These are phyloP conservation scores for Muntiacus reevesi DNA, from an alignment of 2,113 vertebrate genomes.

Conservation along the genomic window DNA sequence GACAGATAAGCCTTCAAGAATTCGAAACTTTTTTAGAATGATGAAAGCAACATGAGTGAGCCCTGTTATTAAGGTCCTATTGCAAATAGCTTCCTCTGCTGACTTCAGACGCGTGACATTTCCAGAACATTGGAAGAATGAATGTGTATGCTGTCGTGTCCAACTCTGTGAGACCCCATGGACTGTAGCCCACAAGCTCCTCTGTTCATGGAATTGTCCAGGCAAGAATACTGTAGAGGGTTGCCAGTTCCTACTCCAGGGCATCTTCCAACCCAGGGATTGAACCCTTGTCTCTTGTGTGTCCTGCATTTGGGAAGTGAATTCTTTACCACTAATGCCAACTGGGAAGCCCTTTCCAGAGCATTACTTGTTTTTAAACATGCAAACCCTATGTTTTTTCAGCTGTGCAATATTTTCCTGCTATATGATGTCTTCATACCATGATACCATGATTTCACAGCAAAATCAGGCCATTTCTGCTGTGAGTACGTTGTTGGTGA, in stretches of 20 bases:
- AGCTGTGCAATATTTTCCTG: background rate
- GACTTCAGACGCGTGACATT: background rate
- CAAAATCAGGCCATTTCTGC: background rate
- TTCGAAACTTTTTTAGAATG: slow-evolving; percentile 8
- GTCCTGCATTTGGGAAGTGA: background rate
- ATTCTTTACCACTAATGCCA: background rate
- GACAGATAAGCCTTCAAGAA: background rate
- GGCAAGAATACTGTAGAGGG: background rate
- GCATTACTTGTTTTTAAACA: background rate
- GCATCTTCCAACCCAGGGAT: background rate
- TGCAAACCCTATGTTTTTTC: background rate
- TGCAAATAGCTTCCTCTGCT: background rate
- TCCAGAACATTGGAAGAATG: background rate
- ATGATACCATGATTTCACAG: background rate
- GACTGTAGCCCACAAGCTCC: background rate
- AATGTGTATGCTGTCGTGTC: background rate
- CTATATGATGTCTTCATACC: background rate
- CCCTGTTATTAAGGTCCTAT: background rate
- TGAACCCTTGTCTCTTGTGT: background rate
- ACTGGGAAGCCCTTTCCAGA: background rate
- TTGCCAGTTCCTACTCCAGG: background rate
- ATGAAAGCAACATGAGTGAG: background rate
- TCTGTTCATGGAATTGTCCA: background rate
- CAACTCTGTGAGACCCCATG: background rate
- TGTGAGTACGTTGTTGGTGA: background rate